Evolutionary conservation across 2,888 invertebrate genomes (phyloP), one percentile per base, ranked within the genome.

Genomic region (Gerris lacustris): DNA sequence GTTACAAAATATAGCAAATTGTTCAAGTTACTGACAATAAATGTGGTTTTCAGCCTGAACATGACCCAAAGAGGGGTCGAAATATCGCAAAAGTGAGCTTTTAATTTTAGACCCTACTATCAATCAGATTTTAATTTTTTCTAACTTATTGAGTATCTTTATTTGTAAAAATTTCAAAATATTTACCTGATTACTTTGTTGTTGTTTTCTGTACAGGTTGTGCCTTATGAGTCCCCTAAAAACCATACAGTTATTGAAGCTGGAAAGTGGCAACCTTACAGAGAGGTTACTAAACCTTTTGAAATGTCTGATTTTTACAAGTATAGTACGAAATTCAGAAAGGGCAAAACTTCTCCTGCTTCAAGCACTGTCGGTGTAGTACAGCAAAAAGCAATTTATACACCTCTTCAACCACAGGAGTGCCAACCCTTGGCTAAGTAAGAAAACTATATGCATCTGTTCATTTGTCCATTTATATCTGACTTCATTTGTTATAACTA

Each of bases 291-390:
- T 0, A 97, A 97, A 80, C 96, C 96, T 5, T 97, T 96, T 82
- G 96, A 96, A 84, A 95, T 96, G 92, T 90, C 95, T 0, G 97
- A 97, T 81, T 96, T 95, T 81, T 97, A 96, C 80, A 97, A 96
- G 81, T 97, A 97, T 80, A 96, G 96, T 69, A 95, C 94, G 6
- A 94, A 95, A 80, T 94, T 91, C 80, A 86, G 95, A 9, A 67
- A 74, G 63, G 66, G 70, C 18, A 18, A 47, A 6, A 31, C 67
- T 5, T 66, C 70, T 69, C 69, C 63, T 43, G 9, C 64, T 43
- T 44, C 66, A 66, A 47, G 67, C 17, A 62, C 66, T 45, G 63
- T 67, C 2, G 67, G 64, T 15, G 64, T 67, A 7, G 67, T 73
- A 31, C 76, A 76, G 63, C 76, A 81, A 69, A 82, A 82, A 74